Evolutionary conservation across 2,797 vertebrate genomes (phyloP).

Genomic region (Muscicapa striata): DNA sequence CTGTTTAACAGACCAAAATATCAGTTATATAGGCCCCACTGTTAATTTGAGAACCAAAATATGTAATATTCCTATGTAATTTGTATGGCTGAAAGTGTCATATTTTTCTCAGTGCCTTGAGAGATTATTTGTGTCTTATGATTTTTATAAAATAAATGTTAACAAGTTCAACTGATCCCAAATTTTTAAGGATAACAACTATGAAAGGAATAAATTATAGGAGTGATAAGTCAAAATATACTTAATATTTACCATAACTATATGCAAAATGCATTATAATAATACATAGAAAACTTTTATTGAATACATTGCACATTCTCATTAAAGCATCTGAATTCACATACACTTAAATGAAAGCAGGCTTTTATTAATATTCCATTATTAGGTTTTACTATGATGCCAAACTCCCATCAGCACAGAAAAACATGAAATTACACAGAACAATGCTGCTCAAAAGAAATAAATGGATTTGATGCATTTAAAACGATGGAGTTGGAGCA

Average conservation of each 20-base stretch:
- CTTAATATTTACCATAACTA: not conserved
- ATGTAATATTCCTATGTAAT: not conserved
- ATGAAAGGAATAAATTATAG: not conserved
- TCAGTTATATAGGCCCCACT: fast-evolving
- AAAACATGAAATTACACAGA: not conserved
- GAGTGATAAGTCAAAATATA: not conserved
- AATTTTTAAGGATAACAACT: not conserved
- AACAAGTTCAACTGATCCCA: not conserved
- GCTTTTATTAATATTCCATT: not conserved
- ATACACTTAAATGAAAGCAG: not conserved
- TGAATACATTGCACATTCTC: not conserved
- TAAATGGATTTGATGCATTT: not conserved
- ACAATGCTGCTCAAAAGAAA: not conserved
- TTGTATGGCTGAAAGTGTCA: not conserved
- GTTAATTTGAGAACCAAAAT: not conserved
- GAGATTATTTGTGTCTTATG: not conserved
- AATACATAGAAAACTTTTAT: not conserved
- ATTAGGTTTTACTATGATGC: not conserved
- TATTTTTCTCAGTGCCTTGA: not conserved
- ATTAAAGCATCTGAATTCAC: not conserved
- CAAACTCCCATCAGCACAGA: not conserved
- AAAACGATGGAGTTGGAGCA: not conserved
- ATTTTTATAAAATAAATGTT: not conserved
- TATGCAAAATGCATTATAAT: not conserved
- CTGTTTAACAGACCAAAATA: not conserved